Base-by-base conservation (phyloP, 2,113 vertebrate species). In the Xiphophorus maculatus region DNA sequence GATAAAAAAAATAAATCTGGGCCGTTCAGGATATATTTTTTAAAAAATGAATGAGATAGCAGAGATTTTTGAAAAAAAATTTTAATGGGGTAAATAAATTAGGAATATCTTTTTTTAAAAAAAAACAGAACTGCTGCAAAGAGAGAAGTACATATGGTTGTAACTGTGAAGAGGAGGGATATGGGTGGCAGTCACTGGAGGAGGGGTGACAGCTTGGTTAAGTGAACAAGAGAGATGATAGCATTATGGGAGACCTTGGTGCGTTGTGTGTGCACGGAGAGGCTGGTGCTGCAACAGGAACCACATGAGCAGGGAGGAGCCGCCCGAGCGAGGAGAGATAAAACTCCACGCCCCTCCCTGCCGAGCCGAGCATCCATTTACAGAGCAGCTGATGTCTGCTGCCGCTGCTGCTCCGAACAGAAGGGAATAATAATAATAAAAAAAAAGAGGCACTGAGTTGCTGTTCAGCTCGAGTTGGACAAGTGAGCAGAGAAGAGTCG, bases 291-390 rank as follows among this genome's bases (percentile, higher is more conserved):
- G 78, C 81, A 87, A 86, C 83, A 79, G 86, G 64, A 76, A 73
- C 72, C 80, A 83, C 77, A 84, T 68, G 81, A 87, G 81, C 79
- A 77, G 48, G 89, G 87, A 89, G 90, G 87, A 87, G 90, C 51
- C 69, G 17, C 25, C 28, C 28, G 28, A 28, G 2, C 71, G 74
- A 66, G 54, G 64, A 84, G 64, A 84, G 77, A 85, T 70, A 84
- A 80, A 83, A 86, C 66, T 84, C 88, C 88, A 86, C 84, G 69
- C 88, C 92, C 79, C 87, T 84, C 79, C 69, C 84, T 82, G 84
- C 72, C 28, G 37, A 90, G 84, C 72, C 28, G 37, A 90, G 90
- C 90, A 87, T 92, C 90, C 83, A 89, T 92, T 90, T 83, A 86
- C 89, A 11, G 84, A 84, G 82, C 74, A 71, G 87, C 84, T 75